Base-by-base conservation (phyloP, 1,140 invertebrate species). In the Drosophila lacertosa region DNA sequence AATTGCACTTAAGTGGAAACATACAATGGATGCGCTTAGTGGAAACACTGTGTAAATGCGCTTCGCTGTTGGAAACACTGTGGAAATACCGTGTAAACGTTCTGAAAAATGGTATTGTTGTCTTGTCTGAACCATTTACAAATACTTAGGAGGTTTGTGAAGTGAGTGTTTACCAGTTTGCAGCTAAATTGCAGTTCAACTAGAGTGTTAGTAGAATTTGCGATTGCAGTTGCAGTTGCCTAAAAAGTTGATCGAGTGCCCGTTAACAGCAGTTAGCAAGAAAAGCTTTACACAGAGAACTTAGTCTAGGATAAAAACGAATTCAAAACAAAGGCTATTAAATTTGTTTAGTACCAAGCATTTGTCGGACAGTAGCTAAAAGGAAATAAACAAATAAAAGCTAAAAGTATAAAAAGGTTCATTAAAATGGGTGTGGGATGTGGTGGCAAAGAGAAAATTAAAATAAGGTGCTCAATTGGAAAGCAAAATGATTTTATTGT, bases 291-390 rank as follows among this genome's bases (percentile, higher is more conserved):
- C 64, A 76, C 22, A 60, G 32, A 66, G 54, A 55, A 58, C 65
- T 65, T 65, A 76, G 47, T 26, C 66, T 77, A 67, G 39, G 29
- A 54, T 55, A 69, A n/a, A n/a, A n/a, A 77, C 51, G 33, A 32
- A 42, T 40, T 32, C 6, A 50, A 37, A 47, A 24, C 9, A 40
- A 26, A 45, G 10, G 51, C 32, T 51, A 58, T 35, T 16, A 44
- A 51, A 68, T 40, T 59, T 48, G 24, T 47, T 74, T 74, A 66
- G 55, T 76, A 75, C 45, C 55, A 77, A 71, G 76, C 75, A 63
- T 54, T 58, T 60, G 47, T 24, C 29, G 11, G 32, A 55, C 15
- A 29, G 7, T 39, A 29, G 40, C 32, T 29, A 4, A 57, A 48
- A 55, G 29, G 11, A 57, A 51, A 50, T 15, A 54, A 47, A 16